Conservation (phyloP, 1,140 invertebrate species). For the Steinernema feltiae region DNA sequence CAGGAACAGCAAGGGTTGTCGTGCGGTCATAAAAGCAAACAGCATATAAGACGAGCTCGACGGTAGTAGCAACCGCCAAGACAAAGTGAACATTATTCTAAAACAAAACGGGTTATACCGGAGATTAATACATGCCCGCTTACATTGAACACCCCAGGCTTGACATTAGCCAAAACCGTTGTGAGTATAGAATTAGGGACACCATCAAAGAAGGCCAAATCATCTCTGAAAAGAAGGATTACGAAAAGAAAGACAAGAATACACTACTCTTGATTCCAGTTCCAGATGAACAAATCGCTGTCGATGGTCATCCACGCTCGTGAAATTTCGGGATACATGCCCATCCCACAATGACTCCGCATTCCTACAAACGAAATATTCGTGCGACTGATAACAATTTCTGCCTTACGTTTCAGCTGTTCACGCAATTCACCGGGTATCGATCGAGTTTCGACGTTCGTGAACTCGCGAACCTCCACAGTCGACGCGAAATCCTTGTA, state of each 20-base stretch:
- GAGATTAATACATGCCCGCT: constrained; percentile 13
- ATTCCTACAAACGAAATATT: constrained; percentile 66
- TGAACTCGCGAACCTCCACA: constrained; percentile 35
- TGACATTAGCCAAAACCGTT: constrained; percentile 52
- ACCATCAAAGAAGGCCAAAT: constrained; percentile 58
- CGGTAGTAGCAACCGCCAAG: constrained; percentile 79
- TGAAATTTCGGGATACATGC: constrained; percentile 86
- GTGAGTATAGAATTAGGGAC: constrained; percentile 57
- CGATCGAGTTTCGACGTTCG: constrained; percentile 32
- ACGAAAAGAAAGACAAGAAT: constrained; percentile 8
- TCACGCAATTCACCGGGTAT: constrained; percentile 44
- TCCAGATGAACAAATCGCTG: constrained; percentile 93
- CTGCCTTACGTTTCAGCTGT: constrained; percentile 42
- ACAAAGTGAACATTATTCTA: constrained; percentile 83
- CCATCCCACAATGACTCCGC: constrained; percentile 90
- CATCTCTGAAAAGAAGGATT: constrained; percentile 44
- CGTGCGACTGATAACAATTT: background rate
- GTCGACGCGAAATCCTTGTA: constrained; percentile 25
- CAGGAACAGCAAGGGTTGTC: constrained; percentile 43
- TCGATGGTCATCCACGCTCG: constrained; percentile 95
- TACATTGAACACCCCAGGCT: constrained; percentile 50
- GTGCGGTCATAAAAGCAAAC: constrained; percentile 65
- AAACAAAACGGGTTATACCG: constrained; percentile 22
- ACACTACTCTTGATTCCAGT: constrained; percentile 75
- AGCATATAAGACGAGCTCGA: constrained; percentile 84